Evolutionary conservation across 2,888 invertebrate species (phyloP), one percentile per base, ranked within the genome.

Genomic region (Lithodes maja): DNA sequence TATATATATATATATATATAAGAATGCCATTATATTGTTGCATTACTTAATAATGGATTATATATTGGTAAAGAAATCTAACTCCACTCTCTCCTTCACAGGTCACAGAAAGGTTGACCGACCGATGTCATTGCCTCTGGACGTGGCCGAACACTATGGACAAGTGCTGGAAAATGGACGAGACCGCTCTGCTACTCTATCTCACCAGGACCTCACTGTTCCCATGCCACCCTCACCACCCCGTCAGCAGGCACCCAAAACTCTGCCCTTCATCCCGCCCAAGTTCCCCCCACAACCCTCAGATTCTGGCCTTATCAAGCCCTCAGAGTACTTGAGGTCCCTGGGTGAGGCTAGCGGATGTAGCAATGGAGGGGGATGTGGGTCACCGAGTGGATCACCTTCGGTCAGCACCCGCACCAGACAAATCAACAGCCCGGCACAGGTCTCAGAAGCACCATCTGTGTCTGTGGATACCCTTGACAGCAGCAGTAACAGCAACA

Each of bases 231-330:
- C 69, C n/a, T 52, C 61, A 15, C 85, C 87, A 52, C 33, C 86
- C 12, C 89, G 81, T 12, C 52, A 33, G 9, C 75, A 78, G 52
- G 97, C 96, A 94, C 97, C 97, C 94, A 95, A 97, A 93, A 97
- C 96, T 92, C 95, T 97, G 92, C 97, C 98, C 92, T 98, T 98
- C 95, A 96, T 98, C 93, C 98, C 98, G 90, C 98, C 98, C 89
- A 97, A 97, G 94, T 98, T 98, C 94, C 96, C 97, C 86, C n/a
- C 79, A 17, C 86, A 87, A 77, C 86, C 92, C 77, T 95, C 95
- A 92, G 96, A 96, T 93, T 96, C 97, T 94, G 96, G 96, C 90
- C 95, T 98, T 92, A 97, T 98, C 93, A 98, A 98, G 93, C 98
- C 98, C 86, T 98, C 97, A 91, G 98, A 98, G 94, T 98, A 98